Evolutionary conservation across 2,888 invertebrate species (phyloP), one percentile per base, ranked within the genome.

Genomic region (Phalera bucephala): DNA sequence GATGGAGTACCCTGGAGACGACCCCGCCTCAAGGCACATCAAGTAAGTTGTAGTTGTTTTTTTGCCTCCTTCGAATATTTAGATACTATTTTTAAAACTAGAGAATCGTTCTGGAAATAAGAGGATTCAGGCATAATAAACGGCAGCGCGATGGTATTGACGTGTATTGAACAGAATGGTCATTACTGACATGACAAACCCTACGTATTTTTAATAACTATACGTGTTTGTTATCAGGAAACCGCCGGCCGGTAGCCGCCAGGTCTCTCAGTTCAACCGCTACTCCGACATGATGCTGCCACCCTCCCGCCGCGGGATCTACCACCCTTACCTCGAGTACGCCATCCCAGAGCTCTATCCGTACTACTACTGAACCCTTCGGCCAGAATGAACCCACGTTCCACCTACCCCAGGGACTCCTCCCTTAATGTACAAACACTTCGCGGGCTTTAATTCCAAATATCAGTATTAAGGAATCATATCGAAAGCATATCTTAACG

Each of bases 241-340:
- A 58, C 88, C 86, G 0, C 77, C 73, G 33, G 64, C 75, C 1
- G 86, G 84, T 25, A 86, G 86, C 45, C 87, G 88, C 33, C 87
- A 86, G 45, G 72, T 84, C 35, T 83, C 82, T 1, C 88, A 89
- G 56, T 89, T 89, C 78, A 84, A 84, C 1, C 88, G 88, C 59
- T 89, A 89, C 76, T 86, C 89, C 3, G 89, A 88, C 63, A 76
- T 77, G 42, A 82, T 88, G 80, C 57, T 83, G 45, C 87, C 86
- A 0, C 85, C 86, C 0, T 60, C 52, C 0, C 87, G 87, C 43
- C 88, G 87, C 59, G 67, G 73, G 27, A 64, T 65, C 61, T 79
- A 78, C 70, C 80, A 75, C 58, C 86, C 85, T 29, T 79, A 75
- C 65, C 63, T 72, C 58, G 83, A 83, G 39, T 75, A 75, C 64